phyloP scores from a whole-genome alignment of 2,113 vertebrate species.

The Herpailurus yagouaroundi region DNA sequence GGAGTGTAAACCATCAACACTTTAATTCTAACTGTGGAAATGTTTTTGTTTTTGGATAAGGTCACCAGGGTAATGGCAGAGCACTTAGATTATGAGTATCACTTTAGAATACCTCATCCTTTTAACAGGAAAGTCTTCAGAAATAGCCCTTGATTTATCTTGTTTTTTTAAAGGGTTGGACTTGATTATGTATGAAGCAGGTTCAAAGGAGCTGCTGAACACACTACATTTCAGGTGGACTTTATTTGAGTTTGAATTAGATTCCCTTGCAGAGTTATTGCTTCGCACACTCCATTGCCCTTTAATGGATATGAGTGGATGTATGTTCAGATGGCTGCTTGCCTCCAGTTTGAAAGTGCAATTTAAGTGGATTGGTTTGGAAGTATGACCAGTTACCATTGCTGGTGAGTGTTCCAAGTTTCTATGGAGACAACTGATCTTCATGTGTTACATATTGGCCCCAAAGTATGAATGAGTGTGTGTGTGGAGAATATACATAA shows the following conservation, averaged over 20 bases:
- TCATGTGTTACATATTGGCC: not conserved
- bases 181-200: not conserved
- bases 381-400: not conserved
- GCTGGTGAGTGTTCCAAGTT: not conserved
- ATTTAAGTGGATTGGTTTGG: not conserved
- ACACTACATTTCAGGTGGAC: not conserved
- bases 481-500: not conserved
- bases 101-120: not conserved
- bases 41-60: not conserved
- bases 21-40: not conserved
- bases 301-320: not conserved
- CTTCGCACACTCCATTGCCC: not conserved
- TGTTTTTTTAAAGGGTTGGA: not conserved
- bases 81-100: not conserved
- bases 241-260: not conserved
- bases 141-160: not conserved
- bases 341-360: not conserved
- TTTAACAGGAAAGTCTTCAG: not conserved
- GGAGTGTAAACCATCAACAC: not conserved
- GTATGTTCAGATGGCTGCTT: not conserved
- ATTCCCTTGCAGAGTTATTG: not conserved
- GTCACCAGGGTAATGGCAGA: not conserved
- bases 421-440: not conserved
- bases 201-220: not conserved
- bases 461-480: not conserved